A percentile compares a stretch with the other conserved stretches of the same genome.
phyloP scores from a whole-genome alignment of 1,140 invertebrate genomes.

The Sesamia nonagrioides region DNA sequence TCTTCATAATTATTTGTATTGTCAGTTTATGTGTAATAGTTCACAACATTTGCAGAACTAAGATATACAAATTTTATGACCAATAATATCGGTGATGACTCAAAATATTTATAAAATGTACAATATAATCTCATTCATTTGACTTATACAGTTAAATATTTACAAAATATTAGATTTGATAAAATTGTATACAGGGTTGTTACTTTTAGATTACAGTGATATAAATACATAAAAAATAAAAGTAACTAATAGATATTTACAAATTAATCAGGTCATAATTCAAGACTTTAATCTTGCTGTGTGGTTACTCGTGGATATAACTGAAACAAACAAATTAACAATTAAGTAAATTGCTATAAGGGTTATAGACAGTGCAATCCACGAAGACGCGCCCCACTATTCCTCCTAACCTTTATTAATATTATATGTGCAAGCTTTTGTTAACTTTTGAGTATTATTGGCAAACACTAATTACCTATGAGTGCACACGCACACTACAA shows the following conservation, averaged over 20 bases:
- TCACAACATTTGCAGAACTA: slow-evolving; percentile 85
- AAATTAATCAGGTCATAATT: slow-evolving; percentile 74
- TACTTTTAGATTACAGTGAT: slow-evolving; percentile 82
- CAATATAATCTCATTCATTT: slow-evolving; percentile 87
- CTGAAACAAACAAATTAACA: slow-evolving; percentile 65
- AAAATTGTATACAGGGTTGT: slow-evolving; percentile 82
- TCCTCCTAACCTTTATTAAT: too few relatives aligned
- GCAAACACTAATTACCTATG: too few relatives aligned
- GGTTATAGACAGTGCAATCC: neutral
- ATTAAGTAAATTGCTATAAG: neutral
- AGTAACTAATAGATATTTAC: slow-evolving; percentile 80
- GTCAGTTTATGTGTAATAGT: slow-evolving; percentile 84
- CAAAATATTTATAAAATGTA: slow-evolving; percentile 86
- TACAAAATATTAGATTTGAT: slow-evolving; percentile 86
- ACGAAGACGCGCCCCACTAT: too few relatives aligned
- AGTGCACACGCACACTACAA: too few relatives aligned
- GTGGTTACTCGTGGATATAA: slow-evolving; percentile 84
- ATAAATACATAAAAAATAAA: slow-evolving; percentile 87
- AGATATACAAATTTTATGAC: slow-evolving; percentile 81
- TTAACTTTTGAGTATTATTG: too few relatives aligned
- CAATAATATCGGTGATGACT: slow-evolving; percentile 82
- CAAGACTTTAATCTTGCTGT: slow-evolving; percentile 77
- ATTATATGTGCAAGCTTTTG: too few relatives aligned
- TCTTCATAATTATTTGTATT: slow-evolving; percentile 83
- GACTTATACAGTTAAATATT: slow-evolving; percentile 84